These are phyloP conservation scores for Mastomys natalensis DNA, from an alignment of 2,113 vertebrate species.

Conservation along the genomic window DNA sequence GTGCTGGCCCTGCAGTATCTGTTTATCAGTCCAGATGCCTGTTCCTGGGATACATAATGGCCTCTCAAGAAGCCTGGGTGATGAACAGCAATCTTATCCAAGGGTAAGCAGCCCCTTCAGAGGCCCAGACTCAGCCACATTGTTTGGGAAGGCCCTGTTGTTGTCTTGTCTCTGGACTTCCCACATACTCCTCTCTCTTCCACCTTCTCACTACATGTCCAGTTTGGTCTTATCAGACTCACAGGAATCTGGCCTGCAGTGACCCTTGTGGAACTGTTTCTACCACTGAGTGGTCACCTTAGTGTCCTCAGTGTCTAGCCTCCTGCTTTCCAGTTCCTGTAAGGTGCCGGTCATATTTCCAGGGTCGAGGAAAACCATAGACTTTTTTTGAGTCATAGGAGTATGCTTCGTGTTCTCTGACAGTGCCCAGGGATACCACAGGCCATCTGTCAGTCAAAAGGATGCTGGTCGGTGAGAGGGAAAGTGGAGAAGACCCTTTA, in stretches of 20 bases:
- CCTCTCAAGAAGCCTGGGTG: no score
- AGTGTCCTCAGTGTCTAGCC: background rate
- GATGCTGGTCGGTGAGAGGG: background rate
- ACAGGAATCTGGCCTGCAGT: rapidly evolving
- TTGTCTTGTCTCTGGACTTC: no score
- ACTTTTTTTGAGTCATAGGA: background rate
- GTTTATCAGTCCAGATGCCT: no score
- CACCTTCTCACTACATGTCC: background rate
- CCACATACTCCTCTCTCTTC: rapidly evolving
- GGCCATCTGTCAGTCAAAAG: background rate
- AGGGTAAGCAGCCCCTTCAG: background rate
- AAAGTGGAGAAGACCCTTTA: background rate
- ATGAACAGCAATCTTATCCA: background rate
- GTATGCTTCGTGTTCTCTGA: background rate
- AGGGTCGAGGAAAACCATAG: background rate
- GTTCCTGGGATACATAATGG: rapidly evolving
- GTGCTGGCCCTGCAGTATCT: rapidly evolving
- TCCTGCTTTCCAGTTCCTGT: rapidly evolving
- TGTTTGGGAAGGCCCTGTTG: background rate
- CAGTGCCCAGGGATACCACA: background rate
- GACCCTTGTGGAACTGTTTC: rapidly evolving
- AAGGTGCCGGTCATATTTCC: background rate
- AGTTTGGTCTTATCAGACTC: rapidly evolving
- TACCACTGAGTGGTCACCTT: background rate
- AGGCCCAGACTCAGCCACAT: no score